Conservation (phyloP, 2,113 vertebrate species). For the Lanius collurio region DNA sequence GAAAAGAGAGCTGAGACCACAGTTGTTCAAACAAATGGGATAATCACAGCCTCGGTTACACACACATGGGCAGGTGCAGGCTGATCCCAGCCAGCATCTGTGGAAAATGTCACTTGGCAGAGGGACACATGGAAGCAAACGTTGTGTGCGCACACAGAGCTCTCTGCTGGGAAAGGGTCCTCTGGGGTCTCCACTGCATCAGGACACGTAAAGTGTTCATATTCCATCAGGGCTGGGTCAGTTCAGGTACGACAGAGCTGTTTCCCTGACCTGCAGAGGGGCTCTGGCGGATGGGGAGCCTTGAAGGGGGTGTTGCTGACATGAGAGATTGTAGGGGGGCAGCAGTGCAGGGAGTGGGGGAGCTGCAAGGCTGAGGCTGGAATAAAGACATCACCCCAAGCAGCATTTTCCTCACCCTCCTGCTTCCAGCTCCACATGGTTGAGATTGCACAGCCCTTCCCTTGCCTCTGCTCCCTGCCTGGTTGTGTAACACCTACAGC, state of each 20-base stretch:
- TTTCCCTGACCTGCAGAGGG: neutral
- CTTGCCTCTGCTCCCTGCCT: neutral
- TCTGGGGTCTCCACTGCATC: neutral
- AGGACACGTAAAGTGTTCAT: accelerated
- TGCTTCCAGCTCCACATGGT: accelerated
- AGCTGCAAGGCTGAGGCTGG: neutral
- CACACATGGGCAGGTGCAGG: constrained; percentile 22
- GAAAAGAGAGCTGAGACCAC: neutral
- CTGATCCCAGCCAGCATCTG: constrained; percentile 23
- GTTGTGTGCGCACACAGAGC: accelerated
- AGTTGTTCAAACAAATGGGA: constrained; percentile 35
- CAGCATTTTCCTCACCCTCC: neutral
- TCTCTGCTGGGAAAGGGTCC: neutral
- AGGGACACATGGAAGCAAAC: accelerated
- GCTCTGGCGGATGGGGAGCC: neutral
- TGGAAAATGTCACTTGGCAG: constrained; percentile 14
- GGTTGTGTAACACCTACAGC: neutral
- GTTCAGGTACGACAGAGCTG: neutral
- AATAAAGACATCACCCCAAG: neutral
- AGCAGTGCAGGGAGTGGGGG: neutral
- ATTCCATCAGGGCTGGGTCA: neutral
- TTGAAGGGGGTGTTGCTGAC: neutral
- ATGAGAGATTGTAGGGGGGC: neutral
- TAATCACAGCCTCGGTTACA: neutral
- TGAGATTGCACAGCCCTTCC: accelerated